A percentile compares a stretch with the other conserved stretches of the same genome.
phyloP scores from a whole-genome alignment of 2,797 vertebrate species.

The Phrynocephalus forsythii region DNA sequence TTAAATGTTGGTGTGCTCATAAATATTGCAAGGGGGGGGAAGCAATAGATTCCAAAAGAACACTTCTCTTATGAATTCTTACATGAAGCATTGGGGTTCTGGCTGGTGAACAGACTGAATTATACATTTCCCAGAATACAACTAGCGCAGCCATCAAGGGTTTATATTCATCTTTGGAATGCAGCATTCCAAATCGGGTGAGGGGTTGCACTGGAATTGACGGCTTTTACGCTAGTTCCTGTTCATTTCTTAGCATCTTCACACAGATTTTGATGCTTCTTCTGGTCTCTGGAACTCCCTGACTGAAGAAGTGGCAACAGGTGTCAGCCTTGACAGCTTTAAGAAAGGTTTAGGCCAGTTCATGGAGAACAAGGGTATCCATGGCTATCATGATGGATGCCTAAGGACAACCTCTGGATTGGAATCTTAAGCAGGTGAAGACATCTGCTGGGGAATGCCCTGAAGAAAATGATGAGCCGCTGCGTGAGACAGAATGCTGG shows the following conservation, averaged over 20 bases:
- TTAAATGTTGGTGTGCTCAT: conserved; percentile 71
- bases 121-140: conserved; percentile 69
- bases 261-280: background rate
- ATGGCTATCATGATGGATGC: too few species aligned
- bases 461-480: too few species aligned
- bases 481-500: too few species aligned
- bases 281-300: too few species aligned
- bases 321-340: too few species aligned
- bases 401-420: too few species aligned
- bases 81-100: conserved; percentile 50
- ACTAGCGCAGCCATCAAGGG: conserved; percentile 70
- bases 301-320: too few species aligned
- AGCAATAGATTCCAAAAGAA: conserved; percentile 62
- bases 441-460: too few species aligned
- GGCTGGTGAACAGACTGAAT: conserved; percentile 67
- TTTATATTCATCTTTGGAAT: conserved; percentile 65
- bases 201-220: conserved; percentile 44
- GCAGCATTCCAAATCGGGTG: conserved; percentile 56
- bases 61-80: conserved; percentile 63
- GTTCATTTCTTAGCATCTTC: background rate
- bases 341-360: too few species aligned
- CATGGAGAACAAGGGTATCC: too few species aligned
- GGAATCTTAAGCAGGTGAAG: too few species aligned
- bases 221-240: background rate
- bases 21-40: conserved; percentile 70